These are phyloP conservation scores for Sylvicapra grimmia DNA, from an alignment of 2,113 vertebrate genomes.

Conservation along the genomic window DNA sequence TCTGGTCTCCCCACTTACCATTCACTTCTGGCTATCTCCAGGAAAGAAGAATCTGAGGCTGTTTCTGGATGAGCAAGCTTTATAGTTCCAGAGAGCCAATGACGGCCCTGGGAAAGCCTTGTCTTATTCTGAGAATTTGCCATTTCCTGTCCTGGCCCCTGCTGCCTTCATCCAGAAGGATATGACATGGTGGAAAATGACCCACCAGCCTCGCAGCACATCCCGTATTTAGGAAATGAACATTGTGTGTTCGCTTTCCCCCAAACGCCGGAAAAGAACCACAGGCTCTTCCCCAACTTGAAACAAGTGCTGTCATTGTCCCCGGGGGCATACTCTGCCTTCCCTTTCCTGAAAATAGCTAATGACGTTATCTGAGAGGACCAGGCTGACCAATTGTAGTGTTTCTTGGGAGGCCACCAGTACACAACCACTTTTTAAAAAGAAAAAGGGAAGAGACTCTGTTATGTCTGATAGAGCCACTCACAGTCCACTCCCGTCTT, in stretches of 20 bases:
- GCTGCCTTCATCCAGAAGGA: conserved; percentile 78
- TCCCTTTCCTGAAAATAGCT: conserved; percentile 81
- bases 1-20: conserved; percentile 73
- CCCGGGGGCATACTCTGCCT: conserved; percentile 71
- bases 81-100: conserved; percentile 78
- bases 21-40: conserved; percentile 55
- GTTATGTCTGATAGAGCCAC: not conserved
- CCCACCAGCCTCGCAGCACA: conserved; percentile 69
- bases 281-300: conserved; percentile 73
- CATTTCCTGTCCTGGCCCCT: conserved; percentile 77
- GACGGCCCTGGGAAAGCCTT: conserved; percentile 73
- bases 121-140: conserved; percentile 79
- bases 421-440: conserved; percentile 13
- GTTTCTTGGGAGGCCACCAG: conserved; percentile 37
- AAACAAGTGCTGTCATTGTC: conserved; percentile 74
- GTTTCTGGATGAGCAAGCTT: conserved; percentile 79
- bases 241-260: conserved; percentile 80
- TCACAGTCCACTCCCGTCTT: conserved; percentile 9
- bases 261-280: conserved; percentile 69
- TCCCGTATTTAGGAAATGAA: conserved; percentile 80
- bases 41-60: conserved; percentile 63
- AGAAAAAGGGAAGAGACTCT: not conserved
- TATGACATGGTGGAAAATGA: conserved; percentile 82
- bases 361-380: conserved; percentile 70
- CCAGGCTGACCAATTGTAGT: conserved; percentile 40